A percentile compares a stretch with the other conserved stretches of the same genome.
Evolutionary conservation across 2,888 invertebrate genomes (phyloP).

Genomic region (Nowickia ferox): DNA sequence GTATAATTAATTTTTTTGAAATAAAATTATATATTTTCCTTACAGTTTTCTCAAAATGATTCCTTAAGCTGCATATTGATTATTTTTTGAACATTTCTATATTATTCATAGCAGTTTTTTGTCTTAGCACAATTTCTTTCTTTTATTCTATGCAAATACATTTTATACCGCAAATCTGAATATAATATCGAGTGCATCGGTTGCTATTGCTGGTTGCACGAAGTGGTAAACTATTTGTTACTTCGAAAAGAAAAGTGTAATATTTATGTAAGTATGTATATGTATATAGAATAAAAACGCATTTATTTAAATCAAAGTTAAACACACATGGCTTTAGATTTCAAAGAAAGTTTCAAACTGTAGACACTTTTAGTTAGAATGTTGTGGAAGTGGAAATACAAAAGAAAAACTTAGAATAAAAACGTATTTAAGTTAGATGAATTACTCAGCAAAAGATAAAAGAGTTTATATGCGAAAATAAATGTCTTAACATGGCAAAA

Average conservation of each 20-base stretch:
- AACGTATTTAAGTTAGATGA: slow-evolving; percentile 9
- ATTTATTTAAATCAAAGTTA: slow-evolving; percentile 63
- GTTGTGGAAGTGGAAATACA: background rate
- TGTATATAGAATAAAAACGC: slow-evolving; percentile 4
- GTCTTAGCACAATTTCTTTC: background rate
- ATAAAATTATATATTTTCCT: background rate
- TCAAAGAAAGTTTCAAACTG: slow-evolving; percentile 19
- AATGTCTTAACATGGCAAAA: background rate
- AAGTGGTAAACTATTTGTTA: slow-evolving; percentile 6
- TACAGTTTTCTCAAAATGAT: background rate
- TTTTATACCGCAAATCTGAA: slow-evolving; percentile 50
- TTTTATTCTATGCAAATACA: slow-evolving; percentile 33
- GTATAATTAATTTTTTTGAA: slow-evolving; percentile 5
- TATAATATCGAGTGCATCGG: slow-evolving; percentile 52
- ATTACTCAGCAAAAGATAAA: background rate
- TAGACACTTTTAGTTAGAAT: slow-evolving; percentile 16
- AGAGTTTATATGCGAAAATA: slow-evolving; percentile 5
- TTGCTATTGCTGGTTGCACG: slow-evolving; percentile 1
- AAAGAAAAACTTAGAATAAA: background rate
- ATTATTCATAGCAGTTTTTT: background rate
- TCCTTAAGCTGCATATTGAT: slow-evolving; percentile 3
- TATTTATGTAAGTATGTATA: background rate
- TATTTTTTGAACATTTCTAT: slow-evolving; percentile 14
- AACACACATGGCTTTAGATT: slow-evolving; percentile 30
- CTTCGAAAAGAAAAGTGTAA: background rate